Conservation (phyloP, 2,888 invertebrate species). For the Scelioninae gen. 1 region DNA sequence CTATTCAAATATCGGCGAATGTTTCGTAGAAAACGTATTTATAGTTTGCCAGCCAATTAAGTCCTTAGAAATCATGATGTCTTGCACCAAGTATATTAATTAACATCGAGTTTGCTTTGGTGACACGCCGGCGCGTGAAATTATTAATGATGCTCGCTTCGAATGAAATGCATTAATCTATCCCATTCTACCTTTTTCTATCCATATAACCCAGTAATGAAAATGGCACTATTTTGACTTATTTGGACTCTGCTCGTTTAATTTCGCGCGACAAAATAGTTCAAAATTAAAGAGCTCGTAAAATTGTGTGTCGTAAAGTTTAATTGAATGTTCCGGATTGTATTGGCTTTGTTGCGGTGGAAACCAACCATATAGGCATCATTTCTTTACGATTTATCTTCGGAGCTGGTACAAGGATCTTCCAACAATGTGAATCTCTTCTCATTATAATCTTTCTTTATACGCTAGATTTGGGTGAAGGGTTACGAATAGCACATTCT, state of each 20-base stretch:
- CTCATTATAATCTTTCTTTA: no score
- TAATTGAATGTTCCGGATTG: neutral
- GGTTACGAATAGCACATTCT: slow-evolving; percentile 29
- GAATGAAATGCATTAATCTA: slow-evolving; percentile 42
- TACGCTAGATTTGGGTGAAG: slow-evolving; percentile 33
- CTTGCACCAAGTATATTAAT: slow-evolving; percentile 53
- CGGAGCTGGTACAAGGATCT: no score
- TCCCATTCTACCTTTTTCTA: slow-evolving; percentile 15
- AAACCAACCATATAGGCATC: slow-evolving; percentile 1
- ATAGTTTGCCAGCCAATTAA: slow-evolving; percentile 61
- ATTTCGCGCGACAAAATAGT: neutral
- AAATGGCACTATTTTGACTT: slow-evolving; percentile 12
- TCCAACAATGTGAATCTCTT: no score
- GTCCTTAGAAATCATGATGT: slow-evolving; percentile 58
- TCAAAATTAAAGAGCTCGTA: slow-evolving; percentile 19
- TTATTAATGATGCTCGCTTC: slow-evolving; percentile 44
- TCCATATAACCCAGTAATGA: neutral
- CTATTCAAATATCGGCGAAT: slow-evolving; percentile 55
- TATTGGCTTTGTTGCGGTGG: no score
- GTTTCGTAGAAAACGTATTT: slow-evolving; percentile 52
- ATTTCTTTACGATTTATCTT: no score
- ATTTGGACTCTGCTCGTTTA: slow-evolving; percentile 8
- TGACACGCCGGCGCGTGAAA: slow-evolving; percentile 29
- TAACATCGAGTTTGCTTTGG: slow-evolving; percentile 39
- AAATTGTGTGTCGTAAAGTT: slow-evolving; percentile 3